Evolutionary conservation across 2,113 vertebrate species (phyloP), one percentile per base, ranked within the genome.

Genomic region (Carollia perspicillata): DNA sequence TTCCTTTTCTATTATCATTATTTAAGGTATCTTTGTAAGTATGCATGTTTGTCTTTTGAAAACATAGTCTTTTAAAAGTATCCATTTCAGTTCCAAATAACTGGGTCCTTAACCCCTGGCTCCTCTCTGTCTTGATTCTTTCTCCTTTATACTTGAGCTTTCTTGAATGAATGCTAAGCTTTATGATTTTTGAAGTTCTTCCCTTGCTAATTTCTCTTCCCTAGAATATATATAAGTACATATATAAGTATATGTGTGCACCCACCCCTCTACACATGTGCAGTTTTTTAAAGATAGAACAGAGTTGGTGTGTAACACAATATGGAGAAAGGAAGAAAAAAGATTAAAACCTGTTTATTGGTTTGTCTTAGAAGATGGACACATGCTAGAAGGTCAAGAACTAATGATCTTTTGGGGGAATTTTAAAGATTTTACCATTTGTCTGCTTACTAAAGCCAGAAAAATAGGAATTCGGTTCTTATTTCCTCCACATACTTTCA

Each of bases 391-490:
- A 75, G 60, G 33, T 20, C 81, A 60, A 81, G 35, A 85, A 58
- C 26, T 66, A 11, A 83, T 18, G 17, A 22, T 49, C 13, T 37
- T 22, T 79, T 0, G 33, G 2, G 74, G 35, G 28, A 26, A 42
- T 68, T 77, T 37, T 58, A 77, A 63, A 71, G 33, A 51, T 51
- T 87, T 86, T 63, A 44, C 20, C 75, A 44, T 77, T 94, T 84
- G 65, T 33, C 17, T 53, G 16, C 47, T 68, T 89, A 75, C 49
- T 23, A 53, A 89, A 53, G 55, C 86, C 63, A 78, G 60, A 60
- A 95, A 88, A 97, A 75, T 28, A 84, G 60, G 40, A 88, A 26
- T 90, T 92, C 58, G 17, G 20, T 49, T 30, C 26, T 81, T 87
- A 37, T 42, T 89, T 47, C 1, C 40, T 51, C 77, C 81, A 81